Base-by-base conservation (phyloP, 2,797 vertebrate genomes). In the Sylvilagus floridanus region DNA sequence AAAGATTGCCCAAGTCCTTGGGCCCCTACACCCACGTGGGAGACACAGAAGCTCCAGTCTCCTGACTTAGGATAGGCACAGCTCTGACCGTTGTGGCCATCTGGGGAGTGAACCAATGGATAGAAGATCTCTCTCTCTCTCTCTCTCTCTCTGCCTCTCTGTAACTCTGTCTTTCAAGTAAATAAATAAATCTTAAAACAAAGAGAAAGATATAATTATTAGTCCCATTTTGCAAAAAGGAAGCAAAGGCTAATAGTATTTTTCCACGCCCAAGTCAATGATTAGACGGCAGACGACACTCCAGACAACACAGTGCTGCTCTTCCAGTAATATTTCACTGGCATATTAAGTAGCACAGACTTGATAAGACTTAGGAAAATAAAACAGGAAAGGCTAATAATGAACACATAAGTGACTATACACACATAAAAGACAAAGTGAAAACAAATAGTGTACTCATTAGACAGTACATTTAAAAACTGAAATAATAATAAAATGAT, bases 401-500 rank as follows among this genome's bases (percentile, higher is more conserved):
- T 7, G 2, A 62, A 93, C 13, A 81, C 2, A 28, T 2, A 57
- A 69, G 60, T 14, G 32, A 75, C 62, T 30, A 84, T 8, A 75
- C 42, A 90, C 52, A 91, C 7, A 88, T n/a, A 37, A 71, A 95
- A 72, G 22, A 42, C 35, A 84, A 88, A 78, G 13, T 62, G 92
- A 84, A 12, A 24, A 62, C 54, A 76, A 78, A 83, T 66, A 89
- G 3, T 93, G 24, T 63, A 7, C 24, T 87, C 54, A n/a, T 66
- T 90, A 85, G 30, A 86, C n/a, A 7, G 35, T 24, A 77, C 42
- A 54, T 88, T 84, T 84, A 88, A 88, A 79, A 95, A 62, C 28
- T 42, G 50, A 78, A 85, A 73, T 84, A 54, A 96, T 84, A 42
- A 95, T 62, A 95, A 82, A 96, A 96, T 84, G 60, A 78, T 88